Percentiles rank a stretch among this genome's conserved stretches.
Evolutionary conservation across 2,888 invertebrate genomes (phyloP).

Genomic region (Ashinkailepas kermadecensis): DNA sequence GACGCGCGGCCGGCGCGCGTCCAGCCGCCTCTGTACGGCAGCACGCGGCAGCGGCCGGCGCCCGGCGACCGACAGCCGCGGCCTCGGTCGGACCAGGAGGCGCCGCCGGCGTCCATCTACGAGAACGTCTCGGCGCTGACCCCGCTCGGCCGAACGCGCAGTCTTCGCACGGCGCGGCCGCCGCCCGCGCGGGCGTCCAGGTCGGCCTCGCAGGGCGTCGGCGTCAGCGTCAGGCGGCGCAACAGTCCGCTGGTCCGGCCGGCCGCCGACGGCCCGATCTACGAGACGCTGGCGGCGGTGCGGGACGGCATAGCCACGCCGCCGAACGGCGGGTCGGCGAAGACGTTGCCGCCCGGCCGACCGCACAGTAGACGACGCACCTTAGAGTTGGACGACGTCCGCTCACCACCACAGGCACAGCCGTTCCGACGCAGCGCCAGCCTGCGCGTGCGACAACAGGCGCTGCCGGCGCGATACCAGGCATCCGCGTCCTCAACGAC

Average conservation of each 20-base stretch:
- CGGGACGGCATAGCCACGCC: not conserved
- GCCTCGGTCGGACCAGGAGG: not conserved
- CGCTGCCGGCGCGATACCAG: slow-evolving; percentile 92
- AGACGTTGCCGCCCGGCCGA: slow-evolving; percentile 40
- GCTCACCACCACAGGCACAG: slow-evolving; percentile 93
- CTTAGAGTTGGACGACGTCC: slow-evolving; percentile 67
- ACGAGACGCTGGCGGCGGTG: slow-evolving; percentile 37
- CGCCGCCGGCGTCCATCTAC: too few relatives aligned
- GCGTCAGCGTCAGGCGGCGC: slow-evolving; percentile 97
- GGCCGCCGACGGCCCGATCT: slow-evolving; percentile 36
- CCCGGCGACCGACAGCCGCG: not conserved
- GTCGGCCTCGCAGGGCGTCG: slow-evolving; percentile 79
- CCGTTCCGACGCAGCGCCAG: slow-evolving; percentile 81
- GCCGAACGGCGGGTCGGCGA: slow-evolving; percentile 24
- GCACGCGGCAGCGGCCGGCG: slow-evolving; percentile 42
- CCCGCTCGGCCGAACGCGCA: not conserved
- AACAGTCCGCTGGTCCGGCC: slow-evolving; percentile 47
- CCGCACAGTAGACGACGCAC: slow-evolving; percentile 63
- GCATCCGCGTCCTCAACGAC: too few relatives aligned
- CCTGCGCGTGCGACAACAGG: slow-evolving; percentile 98
- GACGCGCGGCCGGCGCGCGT: slow-evolving; percentile 81
- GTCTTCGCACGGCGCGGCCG: slow-evolving; percentile 78
- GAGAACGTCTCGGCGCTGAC: too few relatives aligned
- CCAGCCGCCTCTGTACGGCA: slow-evolving; percentile 80
- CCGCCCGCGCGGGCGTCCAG: slow-evolving; percentile 82